phyloP scores from a whole-genome alignment of 2,113 vertebrate genomes.

The Micronycteris hirsuta region DNA sequence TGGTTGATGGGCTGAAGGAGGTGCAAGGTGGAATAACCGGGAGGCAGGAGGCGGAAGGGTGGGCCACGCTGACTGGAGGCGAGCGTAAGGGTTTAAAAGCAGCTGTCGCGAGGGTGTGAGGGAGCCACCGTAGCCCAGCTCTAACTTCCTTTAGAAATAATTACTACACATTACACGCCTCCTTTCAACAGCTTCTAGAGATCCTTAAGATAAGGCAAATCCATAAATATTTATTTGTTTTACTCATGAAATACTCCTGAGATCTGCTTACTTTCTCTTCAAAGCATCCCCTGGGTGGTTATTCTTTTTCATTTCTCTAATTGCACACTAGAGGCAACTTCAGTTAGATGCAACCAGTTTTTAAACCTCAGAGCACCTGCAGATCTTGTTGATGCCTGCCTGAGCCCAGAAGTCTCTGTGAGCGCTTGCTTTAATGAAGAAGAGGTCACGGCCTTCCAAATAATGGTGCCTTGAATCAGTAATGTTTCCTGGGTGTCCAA shows the following conservation, averaged over 20 bases:
- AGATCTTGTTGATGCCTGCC: background rate
- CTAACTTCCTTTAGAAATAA: background rate
- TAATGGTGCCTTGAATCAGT: background rate
- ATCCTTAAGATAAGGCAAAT: background rate
- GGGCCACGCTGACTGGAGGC: too few species aligned
- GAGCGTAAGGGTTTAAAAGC: background rate
- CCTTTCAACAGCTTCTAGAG: background rate
- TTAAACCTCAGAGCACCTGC: background rate
- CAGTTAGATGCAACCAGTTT: background rate
- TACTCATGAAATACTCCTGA: background rate
- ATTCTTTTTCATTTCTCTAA: constrained; percentile 37
- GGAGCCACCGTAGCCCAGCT: fast-evolving
- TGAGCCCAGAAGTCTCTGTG: background rate
- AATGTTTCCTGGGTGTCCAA: background rate
- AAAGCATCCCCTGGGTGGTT: background rate
- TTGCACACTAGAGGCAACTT: constrained; percentile 12
- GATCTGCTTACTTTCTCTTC: constrained; percentile 33
- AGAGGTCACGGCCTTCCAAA: background rate
- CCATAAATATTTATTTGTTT: constrained; percentile 7
- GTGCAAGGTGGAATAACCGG: background rate
- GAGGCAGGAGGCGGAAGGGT: too few species aligned
- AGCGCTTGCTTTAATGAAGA: background rate
- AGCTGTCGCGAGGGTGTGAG: background rate
- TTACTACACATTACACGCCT: background rate
- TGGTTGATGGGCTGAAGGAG: background rate